Evolutionary conservation across 2,797 vertebrate genomes (phyloP).

Genomic region (Leptodon cayanensis): DNA sequence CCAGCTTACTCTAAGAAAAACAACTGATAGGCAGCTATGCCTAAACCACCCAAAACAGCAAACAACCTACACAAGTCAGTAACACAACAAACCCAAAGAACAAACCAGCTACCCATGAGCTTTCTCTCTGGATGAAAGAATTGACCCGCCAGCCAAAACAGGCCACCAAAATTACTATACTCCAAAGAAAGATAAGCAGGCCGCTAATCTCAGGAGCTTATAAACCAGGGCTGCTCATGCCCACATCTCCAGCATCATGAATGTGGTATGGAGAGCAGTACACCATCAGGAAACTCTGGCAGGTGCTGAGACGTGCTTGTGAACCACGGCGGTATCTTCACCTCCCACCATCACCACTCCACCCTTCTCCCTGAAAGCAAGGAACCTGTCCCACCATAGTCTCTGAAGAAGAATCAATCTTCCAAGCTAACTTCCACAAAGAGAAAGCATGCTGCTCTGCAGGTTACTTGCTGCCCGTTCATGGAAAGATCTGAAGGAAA

Average conservation of each 20-base stretch:
- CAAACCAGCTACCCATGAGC: not conserved
- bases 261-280: accelerated
- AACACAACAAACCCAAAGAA: not conserved
- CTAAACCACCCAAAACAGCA: not conserved
- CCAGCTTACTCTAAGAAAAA: not conserved
- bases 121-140: not conserved
- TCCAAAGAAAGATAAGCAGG: not conserved
- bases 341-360: not conserved
- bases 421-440: not conserved
- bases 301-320: not conserved
- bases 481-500: not conserved
- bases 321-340: not conserved
- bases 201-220: not conserved
- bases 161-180: not conserved
- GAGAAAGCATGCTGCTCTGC: not conserved
- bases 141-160: not conserved
- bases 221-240: not conserved
- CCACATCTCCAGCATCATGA: not conserved
- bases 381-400: not conserved
- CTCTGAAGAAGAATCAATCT: not conserved
- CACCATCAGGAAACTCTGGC: not conserved
- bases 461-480: not conserved
- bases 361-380: not conserved
- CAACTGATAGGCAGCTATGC: not conserved
- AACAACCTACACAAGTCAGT: not conserved